phyloP scores from a whole-genome alignment of 2,888 invertebrate species.

The Napeogenes sylphis region DNA sequence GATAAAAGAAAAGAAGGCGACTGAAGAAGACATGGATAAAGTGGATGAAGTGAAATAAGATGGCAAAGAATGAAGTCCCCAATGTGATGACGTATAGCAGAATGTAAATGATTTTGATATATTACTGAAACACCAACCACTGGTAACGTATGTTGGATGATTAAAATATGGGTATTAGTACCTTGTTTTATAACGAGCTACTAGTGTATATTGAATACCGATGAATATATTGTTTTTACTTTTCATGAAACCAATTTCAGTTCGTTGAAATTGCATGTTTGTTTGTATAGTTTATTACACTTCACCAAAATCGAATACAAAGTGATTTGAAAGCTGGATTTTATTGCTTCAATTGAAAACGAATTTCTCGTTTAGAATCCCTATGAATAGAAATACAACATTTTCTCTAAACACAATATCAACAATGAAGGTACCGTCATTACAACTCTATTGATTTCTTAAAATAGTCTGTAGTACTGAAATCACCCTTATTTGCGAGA shows the following conservation, averaged over 20 bases:
- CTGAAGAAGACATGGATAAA: too few species aligned
- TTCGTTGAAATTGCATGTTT: neutral
- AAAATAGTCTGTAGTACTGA: conserved; percentile 27
- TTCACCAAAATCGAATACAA: neutral
- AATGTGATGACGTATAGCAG: too few species aligned
- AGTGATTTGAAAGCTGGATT: neutral
- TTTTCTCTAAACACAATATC: neutral
- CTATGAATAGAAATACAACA: conserved; percentile 3
- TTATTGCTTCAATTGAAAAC: neutral
- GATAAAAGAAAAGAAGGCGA: too few species aligned
- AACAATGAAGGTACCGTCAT: conserved; percentile 1
- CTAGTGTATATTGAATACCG: too few species aligned
- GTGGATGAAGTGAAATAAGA: too few species aligned
- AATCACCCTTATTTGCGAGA: conserved; percentile 32
- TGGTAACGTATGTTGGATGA: too few species aligned
- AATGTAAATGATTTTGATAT: too few species aligned
- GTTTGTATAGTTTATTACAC: neutral
- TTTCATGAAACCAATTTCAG: neutral
- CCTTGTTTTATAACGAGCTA: too few species aligned
- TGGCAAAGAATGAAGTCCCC: too few species aligned
- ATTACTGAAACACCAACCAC: too few species aligned
- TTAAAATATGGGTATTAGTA: too few species aligned
- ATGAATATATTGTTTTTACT: too few species aligned
- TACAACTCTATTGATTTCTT: conserved; percentile 21
- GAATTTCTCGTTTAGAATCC: neutral